These are phyloP conservation scores for Telmatherina bonti DNA, from an alignment of 2,797 vertebrate species.

Conservation along the genomic window DNA sequence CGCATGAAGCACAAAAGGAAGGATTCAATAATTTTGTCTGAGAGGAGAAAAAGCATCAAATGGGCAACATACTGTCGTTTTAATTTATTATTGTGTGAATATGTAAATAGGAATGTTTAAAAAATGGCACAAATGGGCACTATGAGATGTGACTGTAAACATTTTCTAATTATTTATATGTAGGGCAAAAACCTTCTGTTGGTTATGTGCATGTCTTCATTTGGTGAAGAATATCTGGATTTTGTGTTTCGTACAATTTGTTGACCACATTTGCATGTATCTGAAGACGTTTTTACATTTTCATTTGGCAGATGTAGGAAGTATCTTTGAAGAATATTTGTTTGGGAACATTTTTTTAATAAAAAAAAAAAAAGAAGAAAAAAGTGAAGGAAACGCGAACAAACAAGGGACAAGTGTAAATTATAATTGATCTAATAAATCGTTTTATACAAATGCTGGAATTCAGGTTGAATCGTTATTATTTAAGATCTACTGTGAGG, in stretches of 20 bases:
- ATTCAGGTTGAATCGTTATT: constrained; percentile 72
- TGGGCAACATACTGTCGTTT: constrained; percentile 74
- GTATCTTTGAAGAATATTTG: constrained; percentile 74
- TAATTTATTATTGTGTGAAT: constrained; percentile 88
- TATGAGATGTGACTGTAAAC: constrained; percentile 85
- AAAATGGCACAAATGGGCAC: constrained; percentile 80
- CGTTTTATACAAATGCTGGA: constrained; percentile 77
- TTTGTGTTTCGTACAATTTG: constrained; percentile 78
- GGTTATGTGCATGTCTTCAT: constrained; percentile 83
- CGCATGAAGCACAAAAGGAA: constrained; percentile 83
- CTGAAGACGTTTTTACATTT: constrained; percentile 70
- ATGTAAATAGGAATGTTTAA: constrained; percentile 85
- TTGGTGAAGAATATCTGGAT: constrained; percentile 60
- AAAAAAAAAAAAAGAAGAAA: constrained; percentile 51
- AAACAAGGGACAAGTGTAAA: constrained; percentile 82
- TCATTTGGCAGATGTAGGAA: constrained; percentile 73
- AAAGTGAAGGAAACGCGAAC: constrained; percentile 79
- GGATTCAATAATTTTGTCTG: constrained; percentile 67
- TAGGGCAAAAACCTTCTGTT: constrained; percentile 81
- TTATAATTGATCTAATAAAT: constrained; percentile 83
- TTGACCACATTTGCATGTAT: constrained; percentile 83
- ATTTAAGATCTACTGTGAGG: constrained; percentile 2
- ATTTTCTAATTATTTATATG: constrained; percentile 89
- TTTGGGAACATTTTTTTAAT: constrained; percentile 35
- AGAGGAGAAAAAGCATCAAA: constrained; percentile 57